These are phyloP conservation scores for Ptyas mucosa DNA, from an alignment of 2,113 vertebrate genomes.

Conservation along the genomic window DNA sequence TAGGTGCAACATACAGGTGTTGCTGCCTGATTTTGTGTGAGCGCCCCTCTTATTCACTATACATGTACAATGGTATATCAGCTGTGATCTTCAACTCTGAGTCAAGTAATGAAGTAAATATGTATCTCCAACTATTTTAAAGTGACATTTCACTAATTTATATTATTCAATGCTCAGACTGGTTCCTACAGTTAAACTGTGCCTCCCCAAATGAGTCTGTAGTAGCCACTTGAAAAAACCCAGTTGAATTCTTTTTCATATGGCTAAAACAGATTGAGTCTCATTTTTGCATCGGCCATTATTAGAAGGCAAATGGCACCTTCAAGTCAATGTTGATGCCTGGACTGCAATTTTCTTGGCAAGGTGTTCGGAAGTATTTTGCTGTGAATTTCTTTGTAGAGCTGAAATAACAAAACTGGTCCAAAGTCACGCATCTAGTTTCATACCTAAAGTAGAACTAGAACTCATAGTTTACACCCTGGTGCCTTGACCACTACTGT, in stretches of 20 bases:
- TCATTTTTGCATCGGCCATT: neutral
- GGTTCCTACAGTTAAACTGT: neutral
- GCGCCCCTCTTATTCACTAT: neutral
- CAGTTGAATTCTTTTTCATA: neutral
- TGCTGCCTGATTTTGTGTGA: neutral
- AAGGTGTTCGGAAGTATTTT: neutral
- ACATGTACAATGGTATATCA: neutral
- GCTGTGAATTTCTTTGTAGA: neutral
- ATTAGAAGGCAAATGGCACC: neutral
- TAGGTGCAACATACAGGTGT: neutral
- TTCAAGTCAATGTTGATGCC: neutral
- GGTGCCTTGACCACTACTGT: neutral
- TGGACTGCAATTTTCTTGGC: neutral
- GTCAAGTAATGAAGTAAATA: neutral
- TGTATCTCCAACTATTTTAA: neutral
- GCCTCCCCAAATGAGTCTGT: neutral
- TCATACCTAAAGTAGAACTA: neutral
- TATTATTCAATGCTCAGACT: neutral
- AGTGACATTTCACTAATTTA: neutral
- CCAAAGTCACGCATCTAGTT: neutral
- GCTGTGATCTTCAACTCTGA: neutral
- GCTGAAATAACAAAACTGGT: neutral
- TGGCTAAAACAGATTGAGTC: neutral
- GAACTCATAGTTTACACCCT: neutral
- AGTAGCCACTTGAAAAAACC: neutral